phyloP scores from a whole-genome alignment of 2,888 invertebrate genomes.

The Ametastegia equiseti region DNA sequence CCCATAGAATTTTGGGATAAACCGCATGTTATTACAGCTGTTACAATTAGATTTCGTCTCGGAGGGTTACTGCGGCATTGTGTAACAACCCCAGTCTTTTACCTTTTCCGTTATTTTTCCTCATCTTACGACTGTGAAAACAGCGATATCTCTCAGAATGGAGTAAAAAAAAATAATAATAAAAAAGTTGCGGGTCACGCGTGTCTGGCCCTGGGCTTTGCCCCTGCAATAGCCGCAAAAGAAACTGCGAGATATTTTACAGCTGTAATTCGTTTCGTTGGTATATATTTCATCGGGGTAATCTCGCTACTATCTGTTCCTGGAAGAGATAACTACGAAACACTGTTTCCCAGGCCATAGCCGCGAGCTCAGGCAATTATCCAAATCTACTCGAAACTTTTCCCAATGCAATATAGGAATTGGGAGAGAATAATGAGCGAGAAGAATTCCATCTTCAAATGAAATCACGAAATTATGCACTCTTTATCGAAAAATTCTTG shows the following conservation, averaged over 20 bases:
- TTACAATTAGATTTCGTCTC: neutral
- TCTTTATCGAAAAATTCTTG: too few relatives aligned
- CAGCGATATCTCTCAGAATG: constrained; percentile 13
- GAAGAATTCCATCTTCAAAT: too few relatives aligned
- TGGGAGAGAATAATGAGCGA: too few relatives aligned
- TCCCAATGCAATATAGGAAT: neutral
- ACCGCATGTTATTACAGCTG: neutral
- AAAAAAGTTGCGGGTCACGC: neutral
- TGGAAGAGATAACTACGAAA: neutral
- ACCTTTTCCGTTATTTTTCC: constrained; percentile 5
- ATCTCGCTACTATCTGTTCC: neutral
- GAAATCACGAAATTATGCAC: too few relatives aligned
- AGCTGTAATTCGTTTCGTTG: constrained; percentile 23
- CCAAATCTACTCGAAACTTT: neutral
- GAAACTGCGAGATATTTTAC: constrained; percentile 14
- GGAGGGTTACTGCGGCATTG: neutral
- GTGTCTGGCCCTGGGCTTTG: too few relatives aligned
- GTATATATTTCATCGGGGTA: neutral
- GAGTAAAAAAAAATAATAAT: too few relatives aligned
- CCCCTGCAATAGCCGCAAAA: neutral
- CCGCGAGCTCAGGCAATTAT: neutral
- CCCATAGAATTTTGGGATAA: neutral
- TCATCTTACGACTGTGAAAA: constrained; percentile 35
- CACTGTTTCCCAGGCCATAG: neutral
- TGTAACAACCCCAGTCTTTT: neutral